Evolutionary conservation across 1,140 invertebrate species (phyloP).

Genomic region (Drosophila melanogaster): Release_6_plus_ISO1_MT NT_033779.5:8540501-8541000

Average conservation of each 20-base stretch:
- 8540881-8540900: slow-evolving; percentile 83
- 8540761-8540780: slow-evolving; percentile 71
- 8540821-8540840: slow-evolving; percentile 83
- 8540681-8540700: slow-evolving; percentile 39
- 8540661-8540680: slow-evolving; percentile 75
- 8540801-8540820: slow-evolving; percentile 65
- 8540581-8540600: slow-evolving; percentile 76
- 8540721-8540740: slow-evolving; percentile 71
- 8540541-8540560: slow-evolving; percentile 70
- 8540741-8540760: slow-evolving; percentile 80
- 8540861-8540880: slow-evolving; percentile 81
- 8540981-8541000: slow-evolving; percentile 81
- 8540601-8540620: slow-evolving; percentile 65
- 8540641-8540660: slow-evolving; percentile 77
- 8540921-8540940: slow-evolving; percentile 82
- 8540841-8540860: slow-evolving; percentile 84
- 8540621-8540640: slow-evolving; percentile 63
- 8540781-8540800: slow-evolving; percentile 83
- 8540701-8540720: slow-evolving; percentile 50
- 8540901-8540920: slow-evolving; percentile 83
- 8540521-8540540: slow-evolving; percentile 64
- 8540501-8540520: slow-evolving; percentile 69
- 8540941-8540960: slow-evolving; percentile 71
- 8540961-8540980: slow-evolving; percentile 79
- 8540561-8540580: slow-evolving; percentile 72